phyloP scores from a whole-genome alignment of 1,140 invertebrate genomes.

The Pseudachorutes palmiensis region DNA sequence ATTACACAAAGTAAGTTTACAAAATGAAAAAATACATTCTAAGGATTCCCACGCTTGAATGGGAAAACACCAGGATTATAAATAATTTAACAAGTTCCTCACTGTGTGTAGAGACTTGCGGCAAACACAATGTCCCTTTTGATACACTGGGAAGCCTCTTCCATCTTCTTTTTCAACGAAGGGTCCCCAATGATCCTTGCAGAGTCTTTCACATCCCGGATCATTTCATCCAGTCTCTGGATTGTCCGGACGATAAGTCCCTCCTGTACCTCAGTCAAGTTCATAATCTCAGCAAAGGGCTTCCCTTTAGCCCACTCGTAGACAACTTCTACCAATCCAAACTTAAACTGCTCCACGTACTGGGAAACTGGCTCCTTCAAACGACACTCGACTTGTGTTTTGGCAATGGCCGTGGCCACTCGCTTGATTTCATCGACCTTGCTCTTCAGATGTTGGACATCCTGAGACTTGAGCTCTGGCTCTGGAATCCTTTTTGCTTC shows the following conservation, averaged over 20 bases:
- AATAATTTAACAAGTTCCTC: too few relatives aligned
- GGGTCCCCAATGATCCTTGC: constrained; percentile 88
- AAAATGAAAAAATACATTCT: too few relatives aligned
- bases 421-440: constrained; percentile 49
- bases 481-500: constrained; percentile 63
- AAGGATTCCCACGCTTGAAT: too few relatives aligned
- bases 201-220: constrained; percentile 85
- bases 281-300: constrained; percentile 87
- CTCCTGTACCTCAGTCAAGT: constrained; percentile 89
- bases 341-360: constrained; percentile 66
- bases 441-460: constrained; percentile 43
- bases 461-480: constrained; percentile 45
- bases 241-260: constrained; percentile 97
- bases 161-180: constrained; percentile 84
- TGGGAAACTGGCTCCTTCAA: constrained; percentile 48
- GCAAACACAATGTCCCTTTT: constrained; percentile 98
- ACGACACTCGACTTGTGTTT: constrained; percentile 49
- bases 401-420: constrained; percentile 49
- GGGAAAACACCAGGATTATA: too few relatives aligned
- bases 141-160: constrained; percentile 83
- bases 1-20: too few relatives aligned
- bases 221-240: constrained; percentile 87
- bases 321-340: constrained; percentile 84
- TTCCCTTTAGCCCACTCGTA: constrained; percentile 90
- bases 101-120: constrained; percentile 84